A percentile compares a stretch with the other conserved stretches of the same genome.
phyloP scores from a whole-genome alignment of 2,888 invertebrate species.

The Eupithecia pulchellata region DNA sequence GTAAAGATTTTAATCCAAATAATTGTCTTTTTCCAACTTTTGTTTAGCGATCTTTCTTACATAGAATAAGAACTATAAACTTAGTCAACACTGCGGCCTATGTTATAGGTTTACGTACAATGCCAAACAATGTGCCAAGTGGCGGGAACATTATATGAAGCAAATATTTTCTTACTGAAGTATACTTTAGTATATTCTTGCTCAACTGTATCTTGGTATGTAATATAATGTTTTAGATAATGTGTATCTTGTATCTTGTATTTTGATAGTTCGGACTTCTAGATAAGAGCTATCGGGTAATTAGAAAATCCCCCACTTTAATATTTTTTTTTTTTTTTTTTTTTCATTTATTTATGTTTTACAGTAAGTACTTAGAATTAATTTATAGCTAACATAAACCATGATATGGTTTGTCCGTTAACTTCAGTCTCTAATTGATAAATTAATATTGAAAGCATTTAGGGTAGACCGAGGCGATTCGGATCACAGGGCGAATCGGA shows the following conservation, averaged over 20 bases:
- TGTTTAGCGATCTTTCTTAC: neutral
- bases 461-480: too few relatives aligned
- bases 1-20: neutral
- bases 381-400: too few relatives aligned
- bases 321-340: too few relatives aligned
- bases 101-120: slow-evolving; percentile 7
- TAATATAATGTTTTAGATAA: slow-evolving; percentile 20
- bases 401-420: too few relatives aligned
- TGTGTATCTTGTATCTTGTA: slow-evolving; percentile 19
- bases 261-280: neutral
- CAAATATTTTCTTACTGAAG: slow-evolving; percentile 41
- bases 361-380: too few relatives aligned
- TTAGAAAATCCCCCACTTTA: neutral
- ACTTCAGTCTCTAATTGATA: too few relatives aligned
- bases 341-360: too few relatives aligned
- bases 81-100: neutral
- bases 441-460: too few relatives aligned
- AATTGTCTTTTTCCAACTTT: neutral
- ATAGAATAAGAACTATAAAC: neutral
- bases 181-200: slow-evolving; percentile 39
- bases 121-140: slow-evolving; percentile 32
- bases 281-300: neutral
- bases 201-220: slow-evolving; percentile 34
- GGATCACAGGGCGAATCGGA: too few relatives aligned
- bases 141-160: slow-evolving; percentile 32